Evolutionary conservation across 2,113 vertebrate genomes (phyloP).

Genomic region (Ciconia boyciana): DNA sequence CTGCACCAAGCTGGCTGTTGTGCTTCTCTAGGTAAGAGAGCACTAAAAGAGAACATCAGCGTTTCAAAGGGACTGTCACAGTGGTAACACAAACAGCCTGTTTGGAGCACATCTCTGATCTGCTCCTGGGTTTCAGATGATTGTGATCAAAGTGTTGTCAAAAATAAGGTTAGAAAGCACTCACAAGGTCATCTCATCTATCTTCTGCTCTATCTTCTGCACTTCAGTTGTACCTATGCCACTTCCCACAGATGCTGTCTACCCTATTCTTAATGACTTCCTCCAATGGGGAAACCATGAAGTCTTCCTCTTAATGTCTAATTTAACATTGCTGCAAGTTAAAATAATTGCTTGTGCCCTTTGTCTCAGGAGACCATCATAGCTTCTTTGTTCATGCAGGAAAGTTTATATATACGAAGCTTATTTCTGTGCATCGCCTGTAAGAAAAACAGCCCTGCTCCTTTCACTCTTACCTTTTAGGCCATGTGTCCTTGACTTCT

Average conservation of each 20-base stretch:
- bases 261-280: background rate
- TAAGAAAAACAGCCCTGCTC: background rate
- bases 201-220: background rate
- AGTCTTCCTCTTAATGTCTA: background rate
- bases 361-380: background rate
- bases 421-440: background rate
- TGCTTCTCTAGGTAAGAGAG: background rate
- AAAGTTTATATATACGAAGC: background rate
- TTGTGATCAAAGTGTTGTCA: background rate
- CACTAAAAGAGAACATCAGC: background rate
- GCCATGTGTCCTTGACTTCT: background rate
- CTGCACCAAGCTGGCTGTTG: background rate
- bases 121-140: background rate
- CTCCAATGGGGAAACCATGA: background rate
- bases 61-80: background rate
- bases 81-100: background rate
- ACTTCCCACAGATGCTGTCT: background rate
- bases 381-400: background rate
- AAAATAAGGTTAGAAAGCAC: background rate
- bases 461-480: background rate
- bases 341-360: background rate
- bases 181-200: background rate
- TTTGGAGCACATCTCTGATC: background rate
- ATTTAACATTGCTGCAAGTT: background rate
- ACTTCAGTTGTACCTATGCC: background rate